Evolutionary conservation across 2,797 vertebrate genomes (phyloP).

Genomic region (Enteromius paludinosus): DNA sequence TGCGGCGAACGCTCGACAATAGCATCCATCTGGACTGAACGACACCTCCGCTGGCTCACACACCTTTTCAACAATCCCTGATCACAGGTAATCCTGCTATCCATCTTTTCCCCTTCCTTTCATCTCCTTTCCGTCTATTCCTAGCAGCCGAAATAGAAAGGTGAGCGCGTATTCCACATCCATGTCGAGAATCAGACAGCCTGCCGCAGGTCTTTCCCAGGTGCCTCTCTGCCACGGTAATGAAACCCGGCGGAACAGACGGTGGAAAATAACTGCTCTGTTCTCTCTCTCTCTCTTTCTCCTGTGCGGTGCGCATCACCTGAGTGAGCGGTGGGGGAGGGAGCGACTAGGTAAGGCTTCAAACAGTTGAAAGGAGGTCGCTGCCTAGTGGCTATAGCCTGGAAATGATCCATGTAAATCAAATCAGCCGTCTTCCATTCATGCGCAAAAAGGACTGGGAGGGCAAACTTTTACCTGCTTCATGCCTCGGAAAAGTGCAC

Average conservation of each 20-base stretch:
- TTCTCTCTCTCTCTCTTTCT: conserved; percentile 58
- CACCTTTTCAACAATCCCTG: conserved; percentile 28
- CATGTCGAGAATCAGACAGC: conserved; percentile 36
- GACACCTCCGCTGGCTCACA: conserved; percentile 28
- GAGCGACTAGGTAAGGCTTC: conserved; percentile 65
- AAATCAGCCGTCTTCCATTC: conserved; percentile 29
- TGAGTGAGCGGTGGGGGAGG: conserved; percentile 72
- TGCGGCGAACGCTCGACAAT: background rate
- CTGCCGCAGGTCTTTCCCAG: conserved; percentile 64
- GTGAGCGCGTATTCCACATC: conserved; percentile 26
- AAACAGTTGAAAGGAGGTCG: conserved; percentile 78
- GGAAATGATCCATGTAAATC: conserved; percentile 67
- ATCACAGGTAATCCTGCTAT: conserved; percentile 45
- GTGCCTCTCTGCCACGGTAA: conserved; percentile 68
- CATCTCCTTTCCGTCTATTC: conserved; percentile 38
- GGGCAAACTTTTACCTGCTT: conserved; percentile 30
- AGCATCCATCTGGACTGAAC: conserved; percentile 42
- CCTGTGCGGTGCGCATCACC: conserved; percentile 78
- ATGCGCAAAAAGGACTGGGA: background rate
- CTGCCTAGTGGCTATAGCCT: conserved; percentile 70
- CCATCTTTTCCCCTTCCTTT: conserved; percentile 27
- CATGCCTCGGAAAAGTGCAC: background rate
- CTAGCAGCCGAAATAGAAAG: conserved; percentile 12
- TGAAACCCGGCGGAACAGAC: conserved; percentile 69
- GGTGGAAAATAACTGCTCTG: conserved; percentile 66